Conservation (phyloP, 2,113 vertebrate species). For the Petrocephalus zakoni region DNA sequence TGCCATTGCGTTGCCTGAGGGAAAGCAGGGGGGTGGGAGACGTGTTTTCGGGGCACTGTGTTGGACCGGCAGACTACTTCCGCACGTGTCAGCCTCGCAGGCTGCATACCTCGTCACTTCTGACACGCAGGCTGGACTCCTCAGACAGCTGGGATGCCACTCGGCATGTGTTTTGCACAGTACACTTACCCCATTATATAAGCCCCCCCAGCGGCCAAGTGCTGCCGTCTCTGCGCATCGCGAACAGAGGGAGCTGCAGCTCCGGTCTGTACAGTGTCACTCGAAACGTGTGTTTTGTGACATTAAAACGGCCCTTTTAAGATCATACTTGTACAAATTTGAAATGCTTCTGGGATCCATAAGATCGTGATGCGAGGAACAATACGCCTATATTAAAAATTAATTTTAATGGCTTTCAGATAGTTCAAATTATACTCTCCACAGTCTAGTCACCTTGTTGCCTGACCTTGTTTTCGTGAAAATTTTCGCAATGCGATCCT, state of each 20-base stretch:
- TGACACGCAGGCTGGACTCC: background rate
- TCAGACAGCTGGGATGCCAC: background rate
- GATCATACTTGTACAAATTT: background rate
- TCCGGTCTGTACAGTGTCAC: background rate
- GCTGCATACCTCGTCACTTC: background rate
- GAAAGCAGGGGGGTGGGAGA: background rate
- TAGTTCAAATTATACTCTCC: background rate
- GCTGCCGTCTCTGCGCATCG: background rate
- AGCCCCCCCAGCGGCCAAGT: background rate
- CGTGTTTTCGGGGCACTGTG: background rate
- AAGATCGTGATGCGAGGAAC: background rate
- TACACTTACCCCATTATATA: background rate
- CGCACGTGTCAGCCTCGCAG: background rate
- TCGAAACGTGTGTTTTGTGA: background rate
- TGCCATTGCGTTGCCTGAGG: background rate
- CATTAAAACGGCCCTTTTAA: background rate
- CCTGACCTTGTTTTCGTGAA: constrained; percentile 8
- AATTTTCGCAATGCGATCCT: background rate
- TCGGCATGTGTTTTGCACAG: background rate
- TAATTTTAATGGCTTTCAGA: constrained; percentile 7
- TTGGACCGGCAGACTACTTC: background rate
- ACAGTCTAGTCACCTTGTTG: background rate
- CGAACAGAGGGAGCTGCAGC: background rate
- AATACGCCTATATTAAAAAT: background rate
- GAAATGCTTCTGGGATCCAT: background rate